These are phyloP conservation scores for Protonemura montana DNA, from an alignment of 2,888 invertebrate species.

Conservation along the genomic window DNA sequence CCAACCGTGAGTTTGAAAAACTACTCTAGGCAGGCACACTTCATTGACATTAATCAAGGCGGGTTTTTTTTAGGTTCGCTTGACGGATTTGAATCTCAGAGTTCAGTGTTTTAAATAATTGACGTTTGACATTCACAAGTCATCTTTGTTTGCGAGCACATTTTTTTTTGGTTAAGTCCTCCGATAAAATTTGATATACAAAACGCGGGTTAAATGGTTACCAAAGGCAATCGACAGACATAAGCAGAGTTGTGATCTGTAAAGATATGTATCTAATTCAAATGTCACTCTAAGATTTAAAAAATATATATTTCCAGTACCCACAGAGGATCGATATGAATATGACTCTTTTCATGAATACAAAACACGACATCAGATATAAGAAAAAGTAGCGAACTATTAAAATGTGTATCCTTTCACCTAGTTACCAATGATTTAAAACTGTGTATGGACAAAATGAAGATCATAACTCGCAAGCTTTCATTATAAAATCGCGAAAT, in stretches of 20 bases:
- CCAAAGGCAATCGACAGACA: background rate
- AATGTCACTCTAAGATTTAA: too few relatives aligned
- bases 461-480: background rate
- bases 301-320: too few relatives aligned
- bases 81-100: background rate
- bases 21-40: background rate
- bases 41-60: background rate
- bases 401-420: constrained; percentile 19
- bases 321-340: background rate
- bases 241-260: background rate
- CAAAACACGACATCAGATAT: background rate
- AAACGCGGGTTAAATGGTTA: too few relatives aligned
- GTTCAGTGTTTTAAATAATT: too few relatives aligned
- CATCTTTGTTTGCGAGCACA: too few relatives aligned
- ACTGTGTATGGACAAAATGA: background rate
- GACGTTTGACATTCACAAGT: too few relatives aligned
- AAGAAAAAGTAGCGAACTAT: background rate
- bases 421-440: background rate
- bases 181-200: too few relatives aligned
- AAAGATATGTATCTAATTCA: background rate
- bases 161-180: too few relatives aligned
- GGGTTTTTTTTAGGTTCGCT: background rate
- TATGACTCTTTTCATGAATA: background rate
- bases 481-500: background rate
- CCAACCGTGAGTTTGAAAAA: background rate